Evolutionary conservation across 2,888 invertebrate genomes (phyloP), one percentile per base, ranked within the genome.

Genomic region (Micoletzkya japonica): DNA sequence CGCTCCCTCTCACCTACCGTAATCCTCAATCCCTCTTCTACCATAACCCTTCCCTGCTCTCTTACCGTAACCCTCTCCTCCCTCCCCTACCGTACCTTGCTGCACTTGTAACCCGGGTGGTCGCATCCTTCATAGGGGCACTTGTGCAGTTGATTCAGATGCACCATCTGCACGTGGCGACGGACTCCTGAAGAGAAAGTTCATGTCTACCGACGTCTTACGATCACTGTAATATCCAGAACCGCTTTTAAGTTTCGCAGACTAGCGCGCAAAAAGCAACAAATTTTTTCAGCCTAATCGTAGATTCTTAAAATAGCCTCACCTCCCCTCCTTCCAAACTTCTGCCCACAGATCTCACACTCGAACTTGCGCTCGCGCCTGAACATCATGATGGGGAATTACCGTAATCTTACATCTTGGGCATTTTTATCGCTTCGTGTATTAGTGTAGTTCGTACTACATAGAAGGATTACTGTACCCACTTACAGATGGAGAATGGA

Each of bases 271-370:
- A 57, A 14, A 4, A 32, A 57, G 26, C 57, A 32, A 57, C 10
- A 30, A 57, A 4, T 57, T n/a, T n/a, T n/a, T n/a, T n/a, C n/a
- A n/a, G n/a, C n/a, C n/a, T n/a, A n/a, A n/a, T n/a, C n/a, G n/a
- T n/a, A n/a, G n/a, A n/a, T n/a, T n/a, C n/a, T n/a, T n/a, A n/a
- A n/a, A n/a, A n/a, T n/a, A n/a, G 14, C 50, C 37, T 36, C 26
- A 85, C 91, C 91, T 39, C 91, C 90, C 84, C 90, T 89, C 83
- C 91, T 91, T 75, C 89, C 89, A 83, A 91, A 91, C 76, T 88
- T 88, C 17, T 89, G 89, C 10, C 89, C 88, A 81, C 91, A 91
- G 73, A 90, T 88, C 26, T 89, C 87, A 83, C 91, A 91, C 39
- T 86, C 86, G 84, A 89, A 90, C 0, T 90, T 90, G 77, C 89